Evolutionary conservation across 2,113 vertebrate genomes (phyloP).

Genomic region (Dipodomys stephensi): DNA sequence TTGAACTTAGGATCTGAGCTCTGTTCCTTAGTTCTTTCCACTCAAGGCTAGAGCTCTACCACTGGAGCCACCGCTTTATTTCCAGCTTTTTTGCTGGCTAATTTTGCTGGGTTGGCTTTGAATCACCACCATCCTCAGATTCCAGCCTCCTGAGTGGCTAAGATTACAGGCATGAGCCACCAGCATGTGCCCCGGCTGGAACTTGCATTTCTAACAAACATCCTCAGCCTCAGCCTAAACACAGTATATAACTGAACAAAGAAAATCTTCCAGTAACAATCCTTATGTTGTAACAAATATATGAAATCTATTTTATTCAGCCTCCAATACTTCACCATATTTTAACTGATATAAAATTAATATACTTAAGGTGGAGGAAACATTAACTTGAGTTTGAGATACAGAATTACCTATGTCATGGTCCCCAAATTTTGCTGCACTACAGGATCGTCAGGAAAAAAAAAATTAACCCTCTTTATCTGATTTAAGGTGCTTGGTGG

Average conservation of each 20-base stretch:
- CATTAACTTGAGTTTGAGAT: not conserved
- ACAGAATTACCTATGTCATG: not conserved
- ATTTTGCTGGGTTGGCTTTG: too few species aligned
- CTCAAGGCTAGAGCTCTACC: too few species aligned
- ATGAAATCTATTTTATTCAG: conserved; percentile 36
- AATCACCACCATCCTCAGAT: too few species aligned
- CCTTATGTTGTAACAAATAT: not conserved
- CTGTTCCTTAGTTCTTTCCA: too few species aligned
- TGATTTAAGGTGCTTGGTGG: not conserved
- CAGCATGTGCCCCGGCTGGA: not conserved
- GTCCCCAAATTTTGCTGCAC: conserved; percentile 27
- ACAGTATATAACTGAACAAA: conserved; percentile 11
- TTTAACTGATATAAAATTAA: conserved; percentile 9
- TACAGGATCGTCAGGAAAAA: not conserved
- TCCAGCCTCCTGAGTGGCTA: too few species aligned
- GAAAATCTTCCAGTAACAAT: conserved; percentile 28
- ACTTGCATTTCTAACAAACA: not conserved
- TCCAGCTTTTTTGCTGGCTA: too few species aligned
- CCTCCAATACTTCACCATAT: conserved; percentile 12
- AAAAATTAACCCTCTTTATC: not conserved
- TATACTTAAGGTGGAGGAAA: not conserved
- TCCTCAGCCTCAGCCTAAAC: conserved; percentile 50
- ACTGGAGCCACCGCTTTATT: too few species aligned
- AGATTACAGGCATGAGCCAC: too few species aligned
- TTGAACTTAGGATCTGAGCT: too few species aligned